A percentile compares a stretch with the other conserved stretches of the same genome.
Conservation (phyloP, 2,888 invertebrate genomes). For the Drosophila nr. perissopoda region DNA sequence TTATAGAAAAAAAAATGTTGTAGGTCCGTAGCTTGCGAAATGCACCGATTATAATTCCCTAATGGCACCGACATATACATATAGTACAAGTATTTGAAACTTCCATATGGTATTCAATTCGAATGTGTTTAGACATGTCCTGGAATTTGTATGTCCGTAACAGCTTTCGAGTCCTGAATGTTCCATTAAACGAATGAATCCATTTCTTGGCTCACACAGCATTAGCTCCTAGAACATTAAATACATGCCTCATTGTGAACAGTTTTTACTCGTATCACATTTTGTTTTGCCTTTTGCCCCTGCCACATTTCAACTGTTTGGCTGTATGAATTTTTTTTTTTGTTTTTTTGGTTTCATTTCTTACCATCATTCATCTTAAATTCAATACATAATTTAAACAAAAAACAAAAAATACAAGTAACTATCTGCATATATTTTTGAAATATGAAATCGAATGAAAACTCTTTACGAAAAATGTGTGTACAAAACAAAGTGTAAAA, state of each 20-base stretch:
- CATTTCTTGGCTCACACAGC: neutral
- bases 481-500: conserved; percentile 79
- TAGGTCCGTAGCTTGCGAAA: conserved; percentile 19
- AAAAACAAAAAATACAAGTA: conserved; percentile 15
- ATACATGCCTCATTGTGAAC: conserved; percentile 23
- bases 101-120: conserved; percentile 3
- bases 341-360: conserved; percentile 21
- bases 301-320: conserved; percentile 49
- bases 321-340: conserved; percentile 23
- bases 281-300: conserved; percentile 26
- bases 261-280: neutral
- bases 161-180: neutral
- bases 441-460: conserved; percentile 42
- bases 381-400: conserved; percentile 25
- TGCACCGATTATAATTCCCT: conserved; percentile 9
- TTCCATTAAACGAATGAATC: conserved; percentile 1
- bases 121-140: neutral
- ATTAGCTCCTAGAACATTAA: conserved; percentile 11
- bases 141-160: conserved; percentile 2
- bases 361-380: conserved; percentile 36
- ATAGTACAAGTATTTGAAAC: neutral
- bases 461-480: conserved; percentile 67
- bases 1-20: neutral
- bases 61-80: conserved; percentile 14
- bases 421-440: conserved; percentile 21